Base-by-base conservation (phyloP, 1,140 invertebrate genomes). In the Drosophila micromelanica region DNA sequence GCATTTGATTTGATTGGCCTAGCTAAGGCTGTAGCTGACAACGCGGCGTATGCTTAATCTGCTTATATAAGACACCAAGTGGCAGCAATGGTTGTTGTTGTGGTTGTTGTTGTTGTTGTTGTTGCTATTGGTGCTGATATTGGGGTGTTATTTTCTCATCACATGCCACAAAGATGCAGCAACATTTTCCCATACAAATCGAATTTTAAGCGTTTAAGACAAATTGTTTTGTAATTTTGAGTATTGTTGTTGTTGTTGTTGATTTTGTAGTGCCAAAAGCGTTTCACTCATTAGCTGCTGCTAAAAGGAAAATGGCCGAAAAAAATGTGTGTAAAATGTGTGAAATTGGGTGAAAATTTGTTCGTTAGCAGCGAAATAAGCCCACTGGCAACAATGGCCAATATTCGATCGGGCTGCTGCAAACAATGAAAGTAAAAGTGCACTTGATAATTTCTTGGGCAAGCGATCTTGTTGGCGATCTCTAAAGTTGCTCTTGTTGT, bases 371-470 rank as follows among this genome's bases (percentile, higher is more conserved):
- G 5, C 38, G 48, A 51, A 32, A 74, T 52, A 75, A 63, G 46
- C 56, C 43, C 67, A 57, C 11, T 38, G 68, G 45, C 59, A 59
- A 75, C 73, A 71, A 75, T 57, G 54, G 9, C 55, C 37, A 23
- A 67, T 43, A 73, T 67, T 23, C 20, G 20, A 23, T 23, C 20
- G 20, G 20, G 20, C 80, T 61, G 55, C 20, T 59, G 57, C 71
- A 74, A 79, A 85, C 80, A 85, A 79, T 89, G 85, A 87, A 87
- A 87, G 84, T 87, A 87, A 87, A 87, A 87, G 84, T 89, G 76
- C 85, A 87, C 84, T 87, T 87, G 85, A 87, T 87, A 87, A 87
- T 87, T 87, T 89, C 85, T 89, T 89, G 62, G 45, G 79, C 79
- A 84, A 76, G 54, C 62, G 27, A 27, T 27, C 27, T 30, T 37